Evolutionary conservation across 2,888 invertebrate genomes (phyloP), one percentile per base, ranked within the genome.

Genomic region (Pterostichus niger): DNA sequence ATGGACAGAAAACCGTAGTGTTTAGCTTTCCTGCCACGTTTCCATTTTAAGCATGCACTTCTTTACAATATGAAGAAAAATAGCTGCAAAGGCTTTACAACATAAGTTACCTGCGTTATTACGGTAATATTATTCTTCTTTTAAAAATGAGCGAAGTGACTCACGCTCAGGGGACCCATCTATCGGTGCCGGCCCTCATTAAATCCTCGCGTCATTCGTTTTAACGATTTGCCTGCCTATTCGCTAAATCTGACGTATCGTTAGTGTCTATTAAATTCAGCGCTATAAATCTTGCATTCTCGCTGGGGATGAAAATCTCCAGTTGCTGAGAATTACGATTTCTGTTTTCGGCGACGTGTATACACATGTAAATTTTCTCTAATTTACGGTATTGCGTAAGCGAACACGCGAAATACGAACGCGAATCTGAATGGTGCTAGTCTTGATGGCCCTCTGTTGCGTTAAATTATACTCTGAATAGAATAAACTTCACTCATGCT

Each of bases 181-280:
- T 77, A 64, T 83, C 77, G 54, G 40, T 35, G 44, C 54, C 84
- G 85, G 78, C 84, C 85, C 86, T 87, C 87, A 87, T 87, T 87
- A 87, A 87, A 87, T 87, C 87, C 85, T 85, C 84, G 77, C 85
- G 86, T 87, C 87, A 87, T 87, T 87, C 87, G 86, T 85, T 85
- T 85, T 86, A 86, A 86, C 86, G 86, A 86, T 83, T 83, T 83
- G 83, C 76, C 75, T 77, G 77, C 61, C 61, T 83, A 59, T 77
- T 77, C 52, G 24, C 83, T 86, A 85, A 86, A 84, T 85, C 86
- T 86, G 86, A 86, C 86, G 85, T 85, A 85, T 85, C 85, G 85
- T 83, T 83, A 83, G 83, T 49, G 83, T 83, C 83, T 83, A 83
- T 83, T 83, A 83, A 77, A 83, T 83, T 64, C 83, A 68, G 7